Conservation (phyloP, 2,797 vertebrate genomes). For the Amniataba percoides region DNA sequence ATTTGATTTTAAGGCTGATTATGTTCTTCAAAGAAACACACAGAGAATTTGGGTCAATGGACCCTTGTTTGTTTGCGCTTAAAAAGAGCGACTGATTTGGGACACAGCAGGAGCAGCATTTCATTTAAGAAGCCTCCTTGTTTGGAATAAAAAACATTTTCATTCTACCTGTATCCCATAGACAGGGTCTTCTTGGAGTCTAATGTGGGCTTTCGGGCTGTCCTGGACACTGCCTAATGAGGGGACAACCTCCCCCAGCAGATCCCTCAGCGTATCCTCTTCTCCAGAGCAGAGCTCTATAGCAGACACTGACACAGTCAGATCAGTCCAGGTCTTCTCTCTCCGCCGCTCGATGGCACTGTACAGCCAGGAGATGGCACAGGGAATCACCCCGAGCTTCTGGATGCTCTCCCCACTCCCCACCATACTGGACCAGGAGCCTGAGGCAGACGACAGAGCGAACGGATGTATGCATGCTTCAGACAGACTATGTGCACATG, state of each 20-base stretch:
- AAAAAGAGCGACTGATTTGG: not conserved
- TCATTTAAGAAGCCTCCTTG: slow-evolving; percentile 1
- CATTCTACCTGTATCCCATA: slow-evolving; percentile 92
- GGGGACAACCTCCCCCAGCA: slow-evolving; percentile 91
- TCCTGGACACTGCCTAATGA: slow-evolving; percentile 88
- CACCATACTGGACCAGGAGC: slow-evolving; percentile 97
- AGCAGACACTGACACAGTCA: slow-evolving; percentile 95
- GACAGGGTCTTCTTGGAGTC: slow-evolving; percentile 93
- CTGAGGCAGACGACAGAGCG: slow-evolving; percentile 77
- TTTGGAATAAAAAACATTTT: not conserved
- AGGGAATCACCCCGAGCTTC: slow-evolving; percentile 94
- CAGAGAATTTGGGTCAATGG: not conserved
- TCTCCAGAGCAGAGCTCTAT: slow-evolving; percentile 96
- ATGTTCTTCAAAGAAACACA: slow-evolving; percentile 1
- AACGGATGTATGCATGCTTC: not conserved
- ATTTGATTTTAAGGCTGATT: not conserved
- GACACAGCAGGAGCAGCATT: not conserved
- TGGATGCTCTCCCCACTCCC: slow-evolving; percentile 92
- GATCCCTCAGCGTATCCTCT: slow-evolving; percentile 94
- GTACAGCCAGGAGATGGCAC: slow-evolving; percentile 98
- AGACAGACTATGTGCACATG: not conserved
- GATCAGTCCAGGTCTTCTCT: slow-evolving; percentile 95
- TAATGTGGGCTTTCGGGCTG: slow-evolving; percentile 91
- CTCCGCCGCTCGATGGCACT: slow-evolving; percentile 94
- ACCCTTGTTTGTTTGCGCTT: not conserved